These are phyloP conservation scores for Aphelocoma californica DNA, from an alignment of 2,797 vertebrate species.

Conservation along the genomic window DNA sequence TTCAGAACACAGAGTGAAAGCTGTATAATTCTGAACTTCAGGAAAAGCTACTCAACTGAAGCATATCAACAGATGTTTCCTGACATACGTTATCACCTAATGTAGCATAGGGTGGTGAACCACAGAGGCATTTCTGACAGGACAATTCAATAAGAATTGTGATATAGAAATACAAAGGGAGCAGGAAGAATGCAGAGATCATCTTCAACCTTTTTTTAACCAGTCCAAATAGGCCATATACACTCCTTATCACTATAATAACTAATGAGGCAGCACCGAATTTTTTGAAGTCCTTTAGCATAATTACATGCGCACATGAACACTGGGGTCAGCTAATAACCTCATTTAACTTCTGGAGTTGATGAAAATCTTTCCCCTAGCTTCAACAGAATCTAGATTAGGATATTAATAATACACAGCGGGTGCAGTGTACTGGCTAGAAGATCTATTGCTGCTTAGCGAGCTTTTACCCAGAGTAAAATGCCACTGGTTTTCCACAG, in stretches of 20 bases:
- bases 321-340: not conserved
- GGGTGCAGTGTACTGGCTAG: not conserved
- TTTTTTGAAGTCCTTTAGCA: not conserved
- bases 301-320: rapidly evolving
- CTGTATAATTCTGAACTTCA: not conserved
- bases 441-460: not conserved
- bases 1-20: not conserved
- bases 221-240: not conserved
- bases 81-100: not conserved
- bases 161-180: not conserved
- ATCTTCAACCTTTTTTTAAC: not conserved
- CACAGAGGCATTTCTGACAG: not conserved
- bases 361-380: not conserved
- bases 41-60: not conserved
- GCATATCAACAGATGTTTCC: not conserved
- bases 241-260: not conserved
- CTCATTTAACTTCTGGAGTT: not conserved
- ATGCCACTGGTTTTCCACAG: not conserved
- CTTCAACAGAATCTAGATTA: not conserved
- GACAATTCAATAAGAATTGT: not conserved
- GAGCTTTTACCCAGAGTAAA: not conserved
- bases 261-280: not conserved
- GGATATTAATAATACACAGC: not conserved
- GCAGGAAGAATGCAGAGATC: not conserved
- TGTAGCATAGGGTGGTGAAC: not conserved